These are phyloP conservation scores for Scrobipalpa atriplicella DNA, from an alignment of 2,888 invertebrate genomes.

Conservation along the genomic window DNA sequence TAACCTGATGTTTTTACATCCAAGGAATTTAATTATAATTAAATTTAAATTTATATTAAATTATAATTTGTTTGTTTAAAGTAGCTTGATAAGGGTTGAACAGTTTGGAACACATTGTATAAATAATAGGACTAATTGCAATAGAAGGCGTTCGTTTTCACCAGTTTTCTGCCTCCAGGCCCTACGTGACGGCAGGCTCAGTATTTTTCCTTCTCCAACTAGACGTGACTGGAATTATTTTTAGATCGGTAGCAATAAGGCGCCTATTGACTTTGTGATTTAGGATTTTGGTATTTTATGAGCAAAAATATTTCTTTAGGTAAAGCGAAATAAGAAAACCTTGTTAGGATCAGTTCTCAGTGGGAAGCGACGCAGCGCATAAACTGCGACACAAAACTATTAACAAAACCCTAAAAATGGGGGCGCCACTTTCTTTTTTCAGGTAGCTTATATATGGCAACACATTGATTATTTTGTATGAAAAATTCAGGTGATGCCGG, in stretches of 20 bases:
- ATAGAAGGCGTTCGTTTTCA: slow-evolving; percentile 25
- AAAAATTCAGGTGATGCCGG: too few relatives aligned
- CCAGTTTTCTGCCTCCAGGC: slow-evolving; percentile 20
- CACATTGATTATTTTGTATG: slow-evolving; percentile 1
- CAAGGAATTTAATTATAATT: too few relatives aligned
- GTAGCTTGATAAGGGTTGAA: slow-evolving; percentile 1
- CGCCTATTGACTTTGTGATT: slow-evolving; percentile 37
- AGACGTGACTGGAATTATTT: slow-evolving; percentile 53
- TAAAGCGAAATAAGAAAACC: background rate
- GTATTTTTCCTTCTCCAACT: slow-evolving; percentile 43
- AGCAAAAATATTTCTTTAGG: background rate
- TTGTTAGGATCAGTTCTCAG: too few relatives aligned
- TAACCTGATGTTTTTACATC: too few relatives aligned
- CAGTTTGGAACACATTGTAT: background rate
- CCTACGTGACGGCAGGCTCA: slow-evolving; percentile 19
- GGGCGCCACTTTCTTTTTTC: too few relatives aligned
- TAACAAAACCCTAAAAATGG: too few relatives aligned
- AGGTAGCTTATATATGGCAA: too few relatives aligned
- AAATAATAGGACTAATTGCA: slow-evolving; percentile 19
- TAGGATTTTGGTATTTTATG: slow-evolving; percentile 21
- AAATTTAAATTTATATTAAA: too few relatives aligned
- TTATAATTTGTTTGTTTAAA: background rate
- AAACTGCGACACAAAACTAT: too few relatives aligned
- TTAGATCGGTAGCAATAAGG: slow-evolving; percentile 37
- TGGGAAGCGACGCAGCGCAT: too few relatives aligned